These are phyloP conservation scores for Siphamia tubifer DNA, from an alignment of 2,113 vertebrate genomes.

Conservation along the genomic window DNA sequence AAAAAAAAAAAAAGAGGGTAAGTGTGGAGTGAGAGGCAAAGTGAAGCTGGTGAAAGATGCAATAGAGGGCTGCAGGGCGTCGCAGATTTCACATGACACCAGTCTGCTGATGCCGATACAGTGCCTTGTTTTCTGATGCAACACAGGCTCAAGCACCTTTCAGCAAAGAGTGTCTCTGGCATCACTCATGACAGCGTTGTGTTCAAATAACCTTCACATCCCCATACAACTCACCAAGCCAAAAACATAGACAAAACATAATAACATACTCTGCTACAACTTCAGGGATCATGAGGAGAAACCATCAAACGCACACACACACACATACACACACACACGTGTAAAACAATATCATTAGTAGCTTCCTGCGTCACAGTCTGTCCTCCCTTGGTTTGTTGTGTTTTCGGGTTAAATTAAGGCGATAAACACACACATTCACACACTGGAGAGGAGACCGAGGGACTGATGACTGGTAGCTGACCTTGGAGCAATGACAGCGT, in stretches of 20 bases:
- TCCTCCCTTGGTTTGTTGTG: conserved; percentile 24
- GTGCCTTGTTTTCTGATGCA: conserved; percentile 67
- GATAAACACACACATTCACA: conserved; percentile 61
- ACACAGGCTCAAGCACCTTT: conserved; percentile 53
- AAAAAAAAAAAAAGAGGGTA: conserved; percentile 16
- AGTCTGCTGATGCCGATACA: conserved; percentile 32
- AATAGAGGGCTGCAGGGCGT: conserved; percentile 43
- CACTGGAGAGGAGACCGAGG: conserved; percentile 49
- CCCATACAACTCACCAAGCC: not conserved
- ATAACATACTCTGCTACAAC: not conserved
- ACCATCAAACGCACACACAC: not conserved
- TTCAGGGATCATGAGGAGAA: not conserved
- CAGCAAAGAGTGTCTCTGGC: conserved; percentile 7
- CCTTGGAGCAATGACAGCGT: conserved; percentile 72
- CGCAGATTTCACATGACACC: conserved; percentile 52
- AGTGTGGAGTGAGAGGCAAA: conserved; percentile 40
- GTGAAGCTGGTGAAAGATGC: conserved; percentile 47
- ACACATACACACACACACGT: not conserved
- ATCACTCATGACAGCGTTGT: conserved; percentile 8
- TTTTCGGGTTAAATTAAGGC: conserved; percentile 63
- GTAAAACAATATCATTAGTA: conserved; percentile 21
- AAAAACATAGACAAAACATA: not conserved
- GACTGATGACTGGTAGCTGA: conserved; percentile 32
- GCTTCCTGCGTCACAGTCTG: conserved; percentile 2
- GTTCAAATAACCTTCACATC: conserved; percentile 27